Base-by-base conservation (phyloP, 37 sponge, comb jelly and placozoan species). In the Ephydatia muelleri region DNA sequence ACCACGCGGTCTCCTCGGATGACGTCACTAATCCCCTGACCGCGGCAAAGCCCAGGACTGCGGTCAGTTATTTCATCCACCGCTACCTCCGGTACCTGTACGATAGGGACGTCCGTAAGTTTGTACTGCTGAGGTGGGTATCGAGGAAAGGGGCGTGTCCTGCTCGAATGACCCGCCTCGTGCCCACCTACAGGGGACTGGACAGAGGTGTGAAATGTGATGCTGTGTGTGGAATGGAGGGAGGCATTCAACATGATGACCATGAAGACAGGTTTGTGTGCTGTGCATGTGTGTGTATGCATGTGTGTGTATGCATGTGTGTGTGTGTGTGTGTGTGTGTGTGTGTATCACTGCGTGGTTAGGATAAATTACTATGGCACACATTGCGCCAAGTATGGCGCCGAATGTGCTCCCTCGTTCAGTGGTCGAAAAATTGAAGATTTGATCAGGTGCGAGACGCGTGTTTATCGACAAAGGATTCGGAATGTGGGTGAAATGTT, bases 171-270 rank as follows among this genome's bases (percentile, higher is more conserved):
- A 21, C 16, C 57, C 57, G 9, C 12, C 19, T 57, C 57, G 57
- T 57, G 57, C 33, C 67, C 33, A 28, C 12, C 8, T 21, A 65
- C 80, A 37, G 78, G 12, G 83, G 79, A 16, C 43, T 78, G 49
- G 91, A 91, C 9, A 16, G 14, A 39, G 85, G 81, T 29, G 25
- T 40, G 26, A 67, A 32, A n/a, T 86, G 81, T 65, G 37, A 23
- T 32, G 75, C 27, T 67, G 33, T 88, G 31, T 83, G 83, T 38
- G 79, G 28, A 11, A 69, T 78, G 73, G 35, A 29, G 22, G 5
- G 43, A 25, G 89, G 89, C 22, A 73, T 88, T 38, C 30, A 72
- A 29, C 57, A 47, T 16, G 79, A 48, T 21, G 73, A 77, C 13
- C 83, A 88, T 22, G 6, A 76, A 6, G 38, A 67, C 27, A 77